Percentiles rank a stretch among this genome's conserved stretches.
Conservation (phyloP, 2,888 invertebrate genomes). For the Nomada goodeniana region DNA sequence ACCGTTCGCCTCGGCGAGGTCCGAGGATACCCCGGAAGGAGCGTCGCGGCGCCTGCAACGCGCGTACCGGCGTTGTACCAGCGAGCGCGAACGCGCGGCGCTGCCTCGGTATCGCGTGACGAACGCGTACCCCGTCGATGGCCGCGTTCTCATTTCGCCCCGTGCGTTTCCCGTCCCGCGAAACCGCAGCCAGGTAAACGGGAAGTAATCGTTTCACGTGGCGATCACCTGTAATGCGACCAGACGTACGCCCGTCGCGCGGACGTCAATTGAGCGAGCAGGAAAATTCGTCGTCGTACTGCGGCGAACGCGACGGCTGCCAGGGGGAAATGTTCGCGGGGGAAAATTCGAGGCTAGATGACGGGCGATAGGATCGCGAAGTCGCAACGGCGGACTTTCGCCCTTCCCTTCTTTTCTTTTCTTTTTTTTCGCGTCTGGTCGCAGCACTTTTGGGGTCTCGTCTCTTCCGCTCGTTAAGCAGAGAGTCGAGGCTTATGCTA, state of each 20-base stretch:
- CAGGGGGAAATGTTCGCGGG: background rate
- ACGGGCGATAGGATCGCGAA: background rate
- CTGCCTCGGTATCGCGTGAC: conserved; percentile 23
- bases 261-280: conserved; percentile 11
- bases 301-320: background rate
- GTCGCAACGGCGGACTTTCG: conserved; percentile 45
- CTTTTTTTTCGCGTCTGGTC: conserved; percentile 71
- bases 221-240: conserved; percentile 7
- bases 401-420: conserved; percentile 60
- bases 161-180: conserved; percentile 17
- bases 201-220: conserved; percentile 33
- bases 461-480: conserved; percentile 81
- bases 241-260: conserved; percentile 30
- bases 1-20: conserved; percentile 42
- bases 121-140: conserved; percentile 28
- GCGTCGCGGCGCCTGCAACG: conserved; percentile 2
- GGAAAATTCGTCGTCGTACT: background rate
- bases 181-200: conserved; percentile 21
- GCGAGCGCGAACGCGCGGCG: background rate
- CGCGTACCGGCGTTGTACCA: no score
- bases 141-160: conserved; percentile 7
- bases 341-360: background rate
- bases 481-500: conserved; percentile 82
- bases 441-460: conserved; percentile 82
- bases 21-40: conserved; percentile 53